Evolutionary conservation across 2,113 vertebrate genomes (phyloP), one percentile per base, ranked within the genome.

Genomic region (Lanius collurio): DNA sequence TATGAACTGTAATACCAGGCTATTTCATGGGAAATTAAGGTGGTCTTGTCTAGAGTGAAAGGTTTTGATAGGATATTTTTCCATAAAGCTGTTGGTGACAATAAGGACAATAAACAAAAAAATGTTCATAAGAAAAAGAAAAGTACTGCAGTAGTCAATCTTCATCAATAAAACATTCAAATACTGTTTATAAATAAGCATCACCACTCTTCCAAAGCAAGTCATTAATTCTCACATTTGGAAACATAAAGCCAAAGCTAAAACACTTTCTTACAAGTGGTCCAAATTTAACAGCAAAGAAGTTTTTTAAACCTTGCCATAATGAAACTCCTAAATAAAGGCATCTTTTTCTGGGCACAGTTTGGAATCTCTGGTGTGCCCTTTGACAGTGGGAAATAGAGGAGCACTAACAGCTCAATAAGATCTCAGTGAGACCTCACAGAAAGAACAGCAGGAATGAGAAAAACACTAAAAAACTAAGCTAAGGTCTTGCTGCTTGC

Each of bases 391-490:
- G 28, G 62, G 30, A 90, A 82, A 87, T 3, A 79, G 67, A 90
- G 65, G 10, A 95, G 50, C 55, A 73, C 67, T 33, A 92, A 80
- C 50, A 80, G 55, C 55, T 94, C 50, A 76, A 3, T 71, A 71
- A 85, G 21, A 79, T 49, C 44, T 89, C 7, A 2, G 22, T 59
- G 50, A 86, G 28, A 86, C 56, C 39, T 49, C 80, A 78, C 65
- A 90, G 56, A 86, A 93, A 79, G 41, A 64, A 68, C 44, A 64
- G 44, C 35, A 83, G 57, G 59, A 89, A 87, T 27, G 42, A 93
- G 56, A 46, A 80, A 91, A 94, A 59, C 59, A 65, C 44, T 42
- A 35, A 91, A 89, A 94, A 93, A 87, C 50, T 79, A 92, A 56
- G 57, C 59, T 7, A 18, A 63, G 35, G 56, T 91, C 95, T 92